Conservation (phyloP, 2,888 invertebrate species). For the Cryptocephalus primarius region DNA sequence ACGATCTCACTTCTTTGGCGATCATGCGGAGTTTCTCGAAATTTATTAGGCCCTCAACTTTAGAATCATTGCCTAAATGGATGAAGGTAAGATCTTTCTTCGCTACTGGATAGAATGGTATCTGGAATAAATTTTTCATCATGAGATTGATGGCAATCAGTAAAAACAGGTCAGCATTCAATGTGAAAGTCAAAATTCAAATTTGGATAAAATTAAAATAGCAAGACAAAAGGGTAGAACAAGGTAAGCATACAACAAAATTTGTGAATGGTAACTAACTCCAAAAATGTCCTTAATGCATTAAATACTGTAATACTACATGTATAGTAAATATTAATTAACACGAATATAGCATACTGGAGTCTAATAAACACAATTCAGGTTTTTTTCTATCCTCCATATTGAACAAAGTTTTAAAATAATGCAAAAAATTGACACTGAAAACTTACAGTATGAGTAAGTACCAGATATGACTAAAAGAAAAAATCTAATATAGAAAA, state of each 20-base stretch:
- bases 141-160: too few species aligned
- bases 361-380: too few species aligned
- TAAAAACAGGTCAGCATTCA: too few species aligned
- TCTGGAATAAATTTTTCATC: slow-evolving; percentile 33
- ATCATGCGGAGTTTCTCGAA: slow-evolving; percentile 98
- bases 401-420: slow-evolving; percentile 1
- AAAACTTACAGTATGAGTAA: slow-evolving; percentile 21
- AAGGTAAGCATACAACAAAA: too few species aligned
- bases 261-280: too few species aligned
- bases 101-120: slow-evolving; percentile 85
- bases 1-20: slow-evolving; percentile 84
- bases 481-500: slow-evolving; percentile 5
- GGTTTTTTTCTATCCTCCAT: too few species aligned
- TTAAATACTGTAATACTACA: too few species aligned
- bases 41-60: slow-evolving; percentile 82
- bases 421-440: slow-evolving; percentile 15
- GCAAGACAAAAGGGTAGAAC: neutral
- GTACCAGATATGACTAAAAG: slow-evolving; percentile 39
- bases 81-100: slow-evolving; percentile 97
- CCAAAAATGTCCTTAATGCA: too few species aligned
- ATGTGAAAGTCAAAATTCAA: too few species aligned
- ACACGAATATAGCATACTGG: too few species aligned
- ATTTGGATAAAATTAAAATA: neutral
- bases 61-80: slow-evolving; percentile 90
- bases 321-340: too few species aligned